Conservation (phyloP, 2,113 vertebrate genomes). For the Atherinomorus stipes region DNA sequence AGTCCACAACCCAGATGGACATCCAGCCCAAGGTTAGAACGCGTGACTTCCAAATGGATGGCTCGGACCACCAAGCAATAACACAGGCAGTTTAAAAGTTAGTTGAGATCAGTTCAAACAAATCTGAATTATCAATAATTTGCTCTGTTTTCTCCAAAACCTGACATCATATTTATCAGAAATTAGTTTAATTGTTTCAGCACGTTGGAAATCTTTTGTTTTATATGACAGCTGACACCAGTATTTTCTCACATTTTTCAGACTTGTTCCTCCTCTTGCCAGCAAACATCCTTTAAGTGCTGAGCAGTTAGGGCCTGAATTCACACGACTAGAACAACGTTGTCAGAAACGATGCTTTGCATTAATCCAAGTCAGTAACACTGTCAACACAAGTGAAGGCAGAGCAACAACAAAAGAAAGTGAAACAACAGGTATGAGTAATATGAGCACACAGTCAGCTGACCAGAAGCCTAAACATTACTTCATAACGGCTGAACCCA, state of each 20-base stretch:
- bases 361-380: not conserved
- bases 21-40: too few species aligned
- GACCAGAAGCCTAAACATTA: slow-evolving; percentile 7
- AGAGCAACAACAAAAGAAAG: not conserved
- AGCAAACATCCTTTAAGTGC: not conserved
- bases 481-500: not conserved
- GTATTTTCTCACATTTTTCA: not conserved
- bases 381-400: slow-evolving; percentile 7
- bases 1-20: too few species aligned
- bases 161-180: too few species aligned
- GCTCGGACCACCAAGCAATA: too few species aligned
- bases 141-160: too few species aligned
- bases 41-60: too few species aligned
- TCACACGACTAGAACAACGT: not conserved
- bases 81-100: too few species aligned
- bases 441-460: slow-evolving; percentile 5
- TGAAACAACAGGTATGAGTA: slow-evolving; percentile 38
- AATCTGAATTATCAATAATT: too few species aligned
- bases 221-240: not conserved
- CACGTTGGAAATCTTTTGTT: not conserved
- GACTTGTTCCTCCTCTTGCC: not conserved
- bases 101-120: too few species aligned
- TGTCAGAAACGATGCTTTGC: not conserved
- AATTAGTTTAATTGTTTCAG: too few species aligned
- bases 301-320: not conserved